These are phyloP conservation scores for Drosophila paranaensis DNA, from an alignment of 2,888 invertebrate genomes.

Conservation along the genomic window DNA sequence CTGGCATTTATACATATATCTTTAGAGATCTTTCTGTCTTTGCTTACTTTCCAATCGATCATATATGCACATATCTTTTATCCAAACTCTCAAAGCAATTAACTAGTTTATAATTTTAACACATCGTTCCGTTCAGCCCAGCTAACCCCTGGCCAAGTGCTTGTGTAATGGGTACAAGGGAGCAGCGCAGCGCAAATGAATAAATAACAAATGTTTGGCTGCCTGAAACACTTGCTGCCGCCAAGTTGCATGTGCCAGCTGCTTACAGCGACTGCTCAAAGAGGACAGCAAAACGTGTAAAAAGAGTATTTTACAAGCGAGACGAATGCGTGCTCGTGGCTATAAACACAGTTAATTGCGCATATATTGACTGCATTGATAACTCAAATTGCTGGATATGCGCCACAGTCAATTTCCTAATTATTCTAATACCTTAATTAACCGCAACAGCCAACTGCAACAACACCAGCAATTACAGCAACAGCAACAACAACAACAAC, in stretches of 20 bases:
- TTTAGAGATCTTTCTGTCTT: too few relatives aligned
- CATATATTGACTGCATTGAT: constrained; percentile 6
- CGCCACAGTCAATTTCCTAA: constrained; percentile 13
- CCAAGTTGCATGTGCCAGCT: constrained; percentile 13
- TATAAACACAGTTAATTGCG: constrained; percentile 12
- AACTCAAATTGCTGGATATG: constrained; percentile 18
- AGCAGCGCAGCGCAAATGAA: constrained; percentile 35
- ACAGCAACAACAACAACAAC: background rate
- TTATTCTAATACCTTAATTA: constrained; percentile 50
- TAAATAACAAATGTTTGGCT: constrained; percentile 53
- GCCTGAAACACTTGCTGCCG: constrained; percentile 26
- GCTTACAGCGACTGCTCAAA: background rate
- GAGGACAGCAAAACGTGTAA: background rate
- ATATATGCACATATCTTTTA: too few relatives aligned
- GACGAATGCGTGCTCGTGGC: background rate
- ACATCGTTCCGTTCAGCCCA: background rate
- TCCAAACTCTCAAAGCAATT: too few relatives aligned
- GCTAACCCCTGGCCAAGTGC: too few relatives aligned
- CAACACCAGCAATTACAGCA: constrained; percentile 1
- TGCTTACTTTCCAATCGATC: too few relatives aligned
- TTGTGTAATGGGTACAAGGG: background rate
- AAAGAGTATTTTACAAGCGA: background rate
- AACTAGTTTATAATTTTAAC: background rate
- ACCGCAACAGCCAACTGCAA: constrained; percentile 29
- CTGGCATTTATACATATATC: too few relatives aligned